phyloP scores from a whole-genome alignment of 2,113 vertebrate species.

The Vulpes vulpes region DNA sequence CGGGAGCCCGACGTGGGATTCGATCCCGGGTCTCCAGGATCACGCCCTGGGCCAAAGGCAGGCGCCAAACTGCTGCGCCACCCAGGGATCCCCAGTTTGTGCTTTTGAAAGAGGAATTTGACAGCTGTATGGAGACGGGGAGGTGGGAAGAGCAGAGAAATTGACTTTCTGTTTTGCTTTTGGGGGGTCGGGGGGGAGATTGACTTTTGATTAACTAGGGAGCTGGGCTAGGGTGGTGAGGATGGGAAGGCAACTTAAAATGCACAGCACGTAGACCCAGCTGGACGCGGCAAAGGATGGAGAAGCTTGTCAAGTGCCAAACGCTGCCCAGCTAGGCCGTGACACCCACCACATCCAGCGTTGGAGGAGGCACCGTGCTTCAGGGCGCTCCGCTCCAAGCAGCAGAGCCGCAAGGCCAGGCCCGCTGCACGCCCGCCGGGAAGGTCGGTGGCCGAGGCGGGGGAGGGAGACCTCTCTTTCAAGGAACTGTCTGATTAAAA shows the following conservation, averaged over 20 bases:
- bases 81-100: neutral
- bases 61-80: no score
- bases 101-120: neutral
- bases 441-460: neutral
- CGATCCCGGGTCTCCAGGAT: no score
- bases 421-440: no score
- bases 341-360: neutral
- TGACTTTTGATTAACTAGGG: neutral
- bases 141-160: neutral
- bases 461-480: neutral
- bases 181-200: neutral
- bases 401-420: neutral
- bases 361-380: neutral
- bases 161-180: neutral
- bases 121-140: neutral
- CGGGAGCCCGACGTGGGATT: no score
- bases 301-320: neutral
- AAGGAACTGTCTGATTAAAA: constrained; percentile 21
- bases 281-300: neutral
- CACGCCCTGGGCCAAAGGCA: no score
- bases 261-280: neutral
- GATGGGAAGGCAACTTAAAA: neutral
- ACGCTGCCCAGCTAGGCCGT: no score
- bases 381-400: neutral
- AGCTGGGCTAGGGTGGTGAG: accelerated